Base-by-base conservation (phyloP, 2,113 vertebrate genomes). In the Oreochromis niloticus region DNA sequence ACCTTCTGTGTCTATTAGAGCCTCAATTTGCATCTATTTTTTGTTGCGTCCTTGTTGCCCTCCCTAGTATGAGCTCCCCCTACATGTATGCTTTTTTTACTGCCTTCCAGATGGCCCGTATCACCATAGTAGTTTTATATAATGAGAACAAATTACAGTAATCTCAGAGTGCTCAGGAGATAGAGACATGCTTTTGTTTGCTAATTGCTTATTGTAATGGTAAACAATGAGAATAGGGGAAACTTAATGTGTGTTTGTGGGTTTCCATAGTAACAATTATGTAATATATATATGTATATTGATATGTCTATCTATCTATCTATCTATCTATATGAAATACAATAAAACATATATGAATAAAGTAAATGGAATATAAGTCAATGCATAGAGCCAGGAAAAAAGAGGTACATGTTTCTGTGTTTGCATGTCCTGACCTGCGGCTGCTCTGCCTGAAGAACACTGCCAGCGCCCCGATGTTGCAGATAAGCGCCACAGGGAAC, bases 401-500 rank as follows among this genome's bases (percentile, higher is more conserved):
- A 43, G 4, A 6, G 66, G 41, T 7, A 48, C 24, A 30, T 78
- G 24, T 78, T 48, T 61, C 12, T 50, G 36, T 81, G 46, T 7
- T 13, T 17, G 19, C 14, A 2, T 41, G 30, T 19, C 48, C 56
- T 30, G 41, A 87, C 92, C 88, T 87, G 73, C 50, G 50, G 22
- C 2, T 24, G 32, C 4, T 82, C 82, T 89, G 88, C 32, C 88
- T 8, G 17, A 93, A 17, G 43, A 97, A 96, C 4, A 96, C 92
- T 1, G 22, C 83, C 63, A 97, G 89, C 2, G 95, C 96, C 1
- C 79, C 61, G 0, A 66, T 6, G 91, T 97, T 97, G 84, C 87
- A 68, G 43, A 95, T n/a, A 2, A 97, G 6, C 2, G 94, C 96
- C 11, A 96, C 50, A 0, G 95, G 94, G 63, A 96, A 94, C 36